Evolutionary conservation across 1,140 invertebrate species (phyloP), one percentile per base, ranked within the genome.

Genomic region (Drosophila grimshawi): DNA sequence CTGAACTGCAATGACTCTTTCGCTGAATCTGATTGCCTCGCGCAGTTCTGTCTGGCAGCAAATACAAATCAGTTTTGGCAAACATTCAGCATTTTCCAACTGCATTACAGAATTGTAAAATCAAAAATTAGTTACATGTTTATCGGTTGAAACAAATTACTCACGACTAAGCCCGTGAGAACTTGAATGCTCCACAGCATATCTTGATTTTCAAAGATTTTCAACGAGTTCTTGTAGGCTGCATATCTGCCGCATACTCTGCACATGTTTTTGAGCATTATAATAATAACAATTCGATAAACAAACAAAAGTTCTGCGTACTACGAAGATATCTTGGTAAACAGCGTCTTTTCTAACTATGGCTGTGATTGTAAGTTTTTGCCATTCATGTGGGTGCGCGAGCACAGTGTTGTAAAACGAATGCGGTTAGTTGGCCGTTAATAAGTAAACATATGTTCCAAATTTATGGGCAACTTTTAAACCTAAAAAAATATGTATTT

Each of bases 1-100:
- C n/a, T 86, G 78, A 0, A 76, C 63, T 4, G 68, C 63, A n/a
- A 86, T n/a, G 5, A 72, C 72, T 27, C 75, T 71, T 8, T 86
- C 35, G 2, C 81, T 68, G 35, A 86, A 86, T 41, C 53, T 30
- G 4, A 76, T 73, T 5, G 76, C 82, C 37, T 72, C 63, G 3
- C 57, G 68, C 10, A 81, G 19, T 33, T 66, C 53, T n/a, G 64
- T 65, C 41, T 86, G 75, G n/a, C 82, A 86, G 49, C 57, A 64
- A 37, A 59, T 48, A 19, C 82, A 86, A 10, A 86, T 67, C 2
- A 81, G 55, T 8, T 70, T 59, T 1, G 82, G 82, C 11, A 81
- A 43, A 7, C 51, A 67, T 8, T 30, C 32, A 4, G 41, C 63
- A 27, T 78, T 63, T 51, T 78, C 57, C 6, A 86, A 56, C 82